Conservation (phyloP, 1,140 invertebrate genomes). For the Aphelinus atriplicis region DNA sequence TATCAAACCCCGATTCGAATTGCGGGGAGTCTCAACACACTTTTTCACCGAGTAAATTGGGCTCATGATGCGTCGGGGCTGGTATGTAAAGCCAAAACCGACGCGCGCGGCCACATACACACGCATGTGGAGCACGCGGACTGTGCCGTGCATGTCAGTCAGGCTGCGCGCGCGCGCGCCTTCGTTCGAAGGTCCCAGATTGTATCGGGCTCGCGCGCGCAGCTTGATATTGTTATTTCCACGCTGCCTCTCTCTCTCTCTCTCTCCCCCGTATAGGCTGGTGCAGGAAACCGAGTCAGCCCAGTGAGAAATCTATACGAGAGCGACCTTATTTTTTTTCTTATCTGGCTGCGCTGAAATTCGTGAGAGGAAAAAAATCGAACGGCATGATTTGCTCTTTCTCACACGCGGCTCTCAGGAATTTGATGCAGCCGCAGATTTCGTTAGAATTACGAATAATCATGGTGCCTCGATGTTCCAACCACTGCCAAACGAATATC, state of each 20-base stretch:
- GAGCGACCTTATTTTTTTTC: constrained; percentile 27
- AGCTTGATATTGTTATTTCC: constrained; percentile 42
- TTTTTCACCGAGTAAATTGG: constrained; percentile 35
- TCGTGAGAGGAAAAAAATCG: too few species aligned
- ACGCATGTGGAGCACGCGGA: not conserved
- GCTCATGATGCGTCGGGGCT: constrained; percentile 4
- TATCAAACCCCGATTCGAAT: too few species aligned
- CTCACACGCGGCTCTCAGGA: too few species aligned
- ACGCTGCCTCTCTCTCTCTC: not conserved
- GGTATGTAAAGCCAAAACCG: not conserved
- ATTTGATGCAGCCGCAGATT: too few species aligned
- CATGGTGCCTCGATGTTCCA: too few species aligned
- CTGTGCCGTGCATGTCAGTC: constrained; percentile 35
- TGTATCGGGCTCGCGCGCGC: constrained; percentile 26
- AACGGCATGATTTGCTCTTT: too few species aligned
- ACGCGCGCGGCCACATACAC: not conserved
- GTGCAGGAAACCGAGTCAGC: not conserved
- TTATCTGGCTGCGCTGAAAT: too few species aligned
- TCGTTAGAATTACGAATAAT: too few species aligned
- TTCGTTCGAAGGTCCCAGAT: constrained; percentile 38
- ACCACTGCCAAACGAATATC: too few species aligned
- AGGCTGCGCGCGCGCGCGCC: constrained; percentile 30
- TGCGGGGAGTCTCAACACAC: not conserved
- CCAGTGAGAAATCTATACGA: constrained; percentile 30
- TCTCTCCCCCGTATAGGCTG: constrained; percentile 5